A percentile compares a stretch with the other conserved stretches of the same genome.
Conservation (phyloP, 2,888 invertebrate species). For the Hypolimnas misippus region DNA sequence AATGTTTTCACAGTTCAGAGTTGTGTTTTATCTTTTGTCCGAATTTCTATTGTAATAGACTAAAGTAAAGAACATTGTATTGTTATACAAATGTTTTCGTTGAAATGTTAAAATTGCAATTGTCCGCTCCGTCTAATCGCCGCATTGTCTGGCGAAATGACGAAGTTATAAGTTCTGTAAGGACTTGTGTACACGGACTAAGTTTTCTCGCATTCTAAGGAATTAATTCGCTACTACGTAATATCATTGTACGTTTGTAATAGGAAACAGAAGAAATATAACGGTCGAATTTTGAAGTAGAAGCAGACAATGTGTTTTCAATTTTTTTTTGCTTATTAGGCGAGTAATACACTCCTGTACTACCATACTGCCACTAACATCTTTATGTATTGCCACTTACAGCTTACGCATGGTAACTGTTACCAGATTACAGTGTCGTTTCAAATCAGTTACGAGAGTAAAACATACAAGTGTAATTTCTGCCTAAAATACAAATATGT, state of each 20-base stretch:
- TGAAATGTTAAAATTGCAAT: slow-evolving; percentile 21
- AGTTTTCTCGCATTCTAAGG: slow-evolving; percentile 30
- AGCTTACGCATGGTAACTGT: too few relatives aligned
- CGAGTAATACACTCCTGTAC: too few relatives aligned
- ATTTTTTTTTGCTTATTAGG: too few relatives aligned
- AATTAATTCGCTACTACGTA: not conserved
- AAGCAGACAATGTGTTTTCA: not conserved
- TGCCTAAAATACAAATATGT: too few relatives aligned
- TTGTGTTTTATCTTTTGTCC: not conserved
- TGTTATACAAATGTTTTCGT: slow-evolving; percentile 23
- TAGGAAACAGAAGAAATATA: not conserved
- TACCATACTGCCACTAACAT: too few relatives aligned
- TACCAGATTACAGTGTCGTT: too few relatives aligned
- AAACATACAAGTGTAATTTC: too few relatives aligned
- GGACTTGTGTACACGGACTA: slow-evolving; percentile 13
- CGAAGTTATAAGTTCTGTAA: slow-evolving; percentile 22
- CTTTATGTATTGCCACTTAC: too few relatives aligned
- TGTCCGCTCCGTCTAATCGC: slow-evolving; percentile 22
- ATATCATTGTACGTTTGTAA: not conserved
- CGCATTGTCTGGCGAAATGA: slow-evolving; percentile 27
- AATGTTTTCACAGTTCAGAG: not conserved
- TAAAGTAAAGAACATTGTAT: slow-evolving; percentile 1
- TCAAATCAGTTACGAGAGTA: too few relatives aligned
- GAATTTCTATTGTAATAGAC: not conserved
- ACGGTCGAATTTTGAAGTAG: not conserved